Evolutionary conservation across 2,797 vertebrate genomes (phyloP).

Genomic region (Champsocephalus gunnari): DNA sequence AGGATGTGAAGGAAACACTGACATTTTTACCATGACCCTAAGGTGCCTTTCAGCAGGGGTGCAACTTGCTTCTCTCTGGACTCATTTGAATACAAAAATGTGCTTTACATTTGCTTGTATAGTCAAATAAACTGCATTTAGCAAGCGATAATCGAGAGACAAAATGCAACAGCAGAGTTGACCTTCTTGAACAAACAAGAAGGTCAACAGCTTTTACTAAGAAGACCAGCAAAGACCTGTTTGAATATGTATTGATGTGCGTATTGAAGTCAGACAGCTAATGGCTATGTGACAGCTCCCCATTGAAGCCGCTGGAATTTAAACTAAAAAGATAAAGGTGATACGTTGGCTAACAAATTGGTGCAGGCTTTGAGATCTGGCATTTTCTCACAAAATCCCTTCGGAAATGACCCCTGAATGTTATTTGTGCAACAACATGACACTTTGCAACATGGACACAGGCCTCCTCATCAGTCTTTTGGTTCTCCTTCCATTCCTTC

Average conservation of each 20-base stretch:
- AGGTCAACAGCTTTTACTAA: slow-evolving; percentile 11
- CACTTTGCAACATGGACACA: slow-evolving; percentile 14
- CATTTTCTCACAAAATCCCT: slow-evolving; percentile 15
- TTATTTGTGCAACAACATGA: slow-evolving; percentile 36
- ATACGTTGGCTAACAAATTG: not conserved
- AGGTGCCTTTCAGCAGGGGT: slow-evolving; percentile 38
- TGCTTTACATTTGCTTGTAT: slow-evolving; percentile 13
- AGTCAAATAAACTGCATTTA: not conserved
- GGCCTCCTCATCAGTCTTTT: not conserved
- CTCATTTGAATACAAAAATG: not conserved
- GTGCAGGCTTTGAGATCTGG: not conserved
- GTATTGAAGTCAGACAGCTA: not conserved
- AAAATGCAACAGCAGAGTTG: not conserved
- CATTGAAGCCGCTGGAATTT: slow-evolving; percentile 8
- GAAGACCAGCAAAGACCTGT: slow-evolving; percentile 11
- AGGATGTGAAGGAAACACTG: slow-evolving; percentile 41
- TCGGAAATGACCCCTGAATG: slow-evolving; percentile 70
- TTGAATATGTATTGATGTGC: not conserved
- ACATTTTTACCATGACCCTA: slow-evolving; percentile 9
- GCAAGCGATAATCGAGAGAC: not conserved
- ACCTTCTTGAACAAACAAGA: not conserved
- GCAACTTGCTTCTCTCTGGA: slow-evolving; percentile 17
- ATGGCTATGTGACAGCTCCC: not conserved
- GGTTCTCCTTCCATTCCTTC: not conserved
- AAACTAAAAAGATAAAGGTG: not conserved